Conservation (phyloP, 2,797 vertebrate genomes). For the Gadopsis marmoratus region DNA sequence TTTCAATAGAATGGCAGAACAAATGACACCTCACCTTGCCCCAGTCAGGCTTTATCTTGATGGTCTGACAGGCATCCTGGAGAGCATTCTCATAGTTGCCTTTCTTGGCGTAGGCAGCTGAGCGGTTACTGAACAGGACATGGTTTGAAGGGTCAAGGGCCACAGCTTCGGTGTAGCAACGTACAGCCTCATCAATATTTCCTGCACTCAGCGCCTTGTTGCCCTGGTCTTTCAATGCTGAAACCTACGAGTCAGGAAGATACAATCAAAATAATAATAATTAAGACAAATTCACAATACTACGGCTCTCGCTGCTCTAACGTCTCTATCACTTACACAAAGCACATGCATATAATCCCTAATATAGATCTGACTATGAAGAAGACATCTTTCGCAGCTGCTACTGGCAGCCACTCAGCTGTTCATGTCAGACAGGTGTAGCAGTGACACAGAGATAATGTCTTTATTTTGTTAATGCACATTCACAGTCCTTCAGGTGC, state of each 20-base stretch:
- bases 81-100: conserved; percentile 90
- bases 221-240: conserved; percentile 93
- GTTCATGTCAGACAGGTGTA: conserved; percentile 47
- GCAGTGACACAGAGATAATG: background rate
- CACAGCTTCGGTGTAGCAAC: conserved; percentile 94
- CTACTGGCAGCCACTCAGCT: conserved; percentile 47
- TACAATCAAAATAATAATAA: conserved; percentile 5
- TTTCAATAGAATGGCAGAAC: conserved; percentile 52
- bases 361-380: conserved; percentile 1
- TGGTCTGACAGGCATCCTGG: conserved; percentile 92
- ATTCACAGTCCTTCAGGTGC: background rate
- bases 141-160: conserved; percentile 92
- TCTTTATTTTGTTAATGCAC: conserved; percentile 3
- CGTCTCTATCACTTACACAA: background rate
- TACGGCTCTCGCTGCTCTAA: background rate
- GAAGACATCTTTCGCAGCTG: conserved; percentile 36
- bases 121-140: conserved; percentile 94
- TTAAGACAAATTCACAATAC: conserved; percentile 7
- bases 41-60: conserved; percentile 96
- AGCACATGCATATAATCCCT: background rate
- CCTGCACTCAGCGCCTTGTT: conserved; percentile 95
- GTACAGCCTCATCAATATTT: conserved; percentile 91
- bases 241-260: conserved; percentile 83
- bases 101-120: conserved; percentile 88
- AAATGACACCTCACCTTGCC: conserved; percentile 88